A percentile compares a stretch with the other conserved stretches of the same genome.
Evolutionary conservation across 2,797 vertebrate genomes (phyloP).

Genomic region (Neoniphon sammara): DNA sequence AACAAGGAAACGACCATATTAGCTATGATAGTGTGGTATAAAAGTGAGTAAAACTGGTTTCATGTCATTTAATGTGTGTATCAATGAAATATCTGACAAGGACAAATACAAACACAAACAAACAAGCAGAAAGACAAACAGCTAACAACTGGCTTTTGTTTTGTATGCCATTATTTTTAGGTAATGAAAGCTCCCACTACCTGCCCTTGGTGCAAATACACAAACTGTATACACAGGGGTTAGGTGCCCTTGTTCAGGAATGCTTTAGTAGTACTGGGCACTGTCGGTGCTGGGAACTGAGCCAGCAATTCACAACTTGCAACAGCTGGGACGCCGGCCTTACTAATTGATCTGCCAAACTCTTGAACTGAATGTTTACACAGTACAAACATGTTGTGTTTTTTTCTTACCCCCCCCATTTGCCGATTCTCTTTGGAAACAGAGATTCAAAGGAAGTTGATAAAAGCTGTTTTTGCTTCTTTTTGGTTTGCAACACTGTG

Average conservation of each 20-base stretch:
- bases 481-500: background rate
- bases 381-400: background rate
- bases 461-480: background rate
- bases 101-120: background rate
- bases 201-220: background rate
- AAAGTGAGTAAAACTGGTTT: background rate
- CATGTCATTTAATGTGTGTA: background rate
- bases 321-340: background rate
- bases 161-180: background rate
- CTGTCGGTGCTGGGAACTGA: background rate
- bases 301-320: background rate
- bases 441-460: background rate
- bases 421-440: background rate
- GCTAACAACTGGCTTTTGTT: background rate
- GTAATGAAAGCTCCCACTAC: background rate
- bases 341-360: background rate
- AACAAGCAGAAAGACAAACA: background rate
- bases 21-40: background rate
- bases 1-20: slow-evolving; percentile 26
- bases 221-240: background rate
- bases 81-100: background rate
- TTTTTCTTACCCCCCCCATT: background rate
- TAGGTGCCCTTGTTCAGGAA: slow-evolving; percentile 10
- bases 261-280: background rate
- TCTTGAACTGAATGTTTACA: background rate